A percentile compares a stretch with the other conserved stretches of the same genome.
Conservation (phyloP, 2,888 invertebrate species). For the Cheilosia variabilis region DNA sequence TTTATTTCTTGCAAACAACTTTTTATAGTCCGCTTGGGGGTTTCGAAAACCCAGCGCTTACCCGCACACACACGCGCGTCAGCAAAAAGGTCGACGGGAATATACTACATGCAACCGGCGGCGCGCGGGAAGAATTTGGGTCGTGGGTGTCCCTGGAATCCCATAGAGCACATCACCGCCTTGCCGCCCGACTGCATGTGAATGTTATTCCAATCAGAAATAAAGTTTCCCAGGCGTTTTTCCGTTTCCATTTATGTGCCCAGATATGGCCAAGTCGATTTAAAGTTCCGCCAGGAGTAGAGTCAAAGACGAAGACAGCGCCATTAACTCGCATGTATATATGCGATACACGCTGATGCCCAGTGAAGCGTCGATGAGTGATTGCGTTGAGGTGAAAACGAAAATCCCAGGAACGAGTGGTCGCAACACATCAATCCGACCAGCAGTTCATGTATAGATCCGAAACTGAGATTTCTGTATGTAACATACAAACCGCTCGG, state of each 20-base stretch:
- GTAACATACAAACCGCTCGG: constrained; percentile 25
- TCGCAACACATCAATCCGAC: constrained; percentile 42
- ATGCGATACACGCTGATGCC: constrained; percentile 3
- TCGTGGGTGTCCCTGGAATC: constrained; percentile 47
- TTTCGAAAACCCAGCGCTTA: constrained; percentile 33
- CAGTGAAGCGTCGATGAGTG: constrained; percentile 14
- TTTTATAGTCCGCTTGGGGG: constrained; percentile 47
- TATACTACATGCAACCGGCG: constrained; percentile 27
- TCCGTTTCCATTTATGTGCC: constrained; percentile 57
- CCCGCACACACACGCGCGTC: constrained; percentile 10
- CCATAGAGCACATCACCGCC: constrained; percentile 3
- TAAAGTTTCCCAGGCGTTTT: constrained; percentile 73
- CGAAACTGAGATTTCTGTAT: constrained; percentile 39
- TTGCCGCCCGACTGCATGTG: constrained; percentile 53
- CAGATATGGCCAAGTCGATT: constrained; percentile 59
- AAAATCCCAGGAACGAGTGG: constrained; percentile 29
- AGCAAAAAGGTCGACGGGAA: constrained; percentile 26
- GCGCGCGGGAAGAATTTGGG: constrained; percentile 41
- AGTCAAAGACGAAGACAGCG: constrained; percentile 28
- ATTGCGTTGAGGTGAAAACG: constrained; percentile 38
- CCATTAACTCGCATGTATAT: constrained; percentile 23
- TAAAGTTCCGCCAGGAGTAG: constrained; percentile 35
- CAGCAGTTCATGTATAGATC: not conserved
- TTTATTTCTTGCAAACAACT: constrained; percentile 62
- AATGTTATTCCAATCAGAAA: constrained; percentile 74